phyloP scores from a whole-genome alignment of 37 sponge, comb jelly and placozoan genomes.

The Tethya wilhelma region DNA sequence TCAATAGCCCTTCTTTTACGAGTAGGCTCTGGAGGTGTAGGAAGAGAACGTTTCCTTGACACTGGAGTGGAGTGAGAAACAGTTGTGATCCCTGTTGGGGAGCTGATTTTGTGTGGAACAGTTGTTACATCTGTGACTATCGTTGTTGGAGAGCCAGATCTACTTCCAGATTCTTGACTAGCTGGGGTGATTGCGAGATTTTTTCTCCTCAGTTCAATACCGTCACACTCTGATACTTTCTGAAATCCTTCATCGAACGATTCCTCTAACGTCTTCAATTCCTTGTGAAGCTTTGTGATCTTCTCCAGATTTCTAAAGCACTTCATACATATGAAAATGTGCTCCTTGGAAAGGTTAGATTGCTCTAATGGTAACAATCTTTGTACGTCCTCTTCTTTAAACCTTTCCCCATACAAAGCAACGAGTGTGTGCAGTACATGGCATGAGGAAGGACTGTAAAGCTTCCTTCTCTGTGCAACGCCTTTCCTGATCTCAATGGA shows the following conservation, averaged over 20 bases:
- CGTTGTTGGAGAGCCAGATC: no score
- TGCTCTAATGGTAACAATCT: background rate
- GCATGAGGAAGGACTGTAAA: background rate
- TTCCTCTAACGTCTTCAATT: background rate
- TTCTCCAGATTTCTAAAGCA: background rate
- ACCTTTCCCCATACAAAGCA: background rate
- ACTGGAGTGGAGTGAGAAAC: background rate
- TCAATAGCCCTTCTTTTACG: background rate
- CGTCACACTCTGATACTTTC: background rate
- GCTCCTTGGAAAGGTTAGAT: background rate
- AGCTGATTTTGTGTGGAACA: no score
- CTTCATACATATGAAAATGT: background rate
- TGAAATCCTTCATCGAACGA: background rate
- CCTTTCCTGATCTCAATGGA: no score
- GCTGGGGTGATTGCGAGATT: background rate
- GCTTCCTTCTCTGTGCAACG: no score
- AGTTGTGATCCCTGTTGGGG: no score
- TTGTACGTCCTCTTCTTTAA: background rate
- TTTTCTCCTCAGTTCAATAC: background rate
- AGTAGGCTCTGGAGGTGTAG: background rate
- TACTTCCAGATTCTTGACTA: no score
- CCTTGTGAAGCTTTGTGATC: background rate
- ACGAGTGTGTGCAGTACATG: background rate
- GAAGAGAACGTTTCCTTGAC: background rate
- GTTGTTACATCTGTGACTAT: no score